Conservation (phyloP, 2,888 invertebrate genomes). For the Lottia gigantea region DNA sequence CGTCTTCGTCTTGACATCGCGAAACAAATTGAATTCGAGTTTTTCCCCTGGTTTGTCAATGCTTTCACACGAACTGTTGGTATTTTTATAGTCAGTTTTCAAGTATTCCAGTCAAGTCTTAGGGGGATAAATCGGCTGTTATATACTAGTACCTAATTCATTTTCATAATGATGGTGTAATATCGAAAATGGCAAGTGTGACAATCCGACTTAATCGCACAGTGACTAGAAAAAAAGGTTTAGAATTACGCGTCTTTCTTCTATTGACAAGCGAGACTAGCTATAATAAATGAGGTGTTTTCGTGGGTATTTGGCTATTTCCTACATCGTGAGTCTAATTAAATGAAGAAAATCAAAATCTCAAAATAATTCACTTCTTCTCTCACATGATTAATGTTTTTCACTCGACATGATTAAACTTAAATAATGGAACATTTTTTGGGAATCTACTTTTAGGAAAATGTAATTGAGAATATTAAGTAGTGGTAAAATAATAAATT, state of each 20-base stretch:
- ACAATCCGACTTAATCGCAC: not conserved
- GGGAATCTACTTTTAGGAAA: too few relatives aligned
- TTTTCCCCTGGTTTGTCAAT: constrained; percentile 1
- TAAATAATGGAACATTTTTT: too few relatives aligned
- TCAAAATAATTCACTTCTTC: constrained; percentile 8
- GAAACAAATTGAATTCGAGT: not conserved
- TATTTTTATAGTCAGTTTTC: too few relatives aligned
- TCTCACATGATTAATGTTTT: too few relatives aligned
- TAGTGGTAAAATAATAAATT: too few relatives aligned
- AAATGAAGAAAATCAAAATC: constrained; percentile 10
- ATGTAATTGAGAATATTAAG: too few relatives aligned
- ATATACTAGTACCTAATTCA: not conserved
- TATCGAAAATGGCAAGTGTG: constrained; percentile 3
- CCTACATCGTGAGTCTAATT: constrained; percentile 9
- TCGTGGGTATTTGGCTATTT: constrained; percentile 10
- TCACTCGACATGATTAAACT: too few relatives aligned
- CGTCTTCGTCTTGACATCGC: constrained; percentile 2
- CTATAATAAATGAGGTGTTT: constrained; percentile 7
- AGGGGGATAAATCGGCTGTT: not conserved
- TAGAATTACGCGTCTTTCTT: not conserved
- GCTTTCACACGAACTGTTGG: not conserved
- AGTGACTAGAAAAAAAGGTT: not conserved
- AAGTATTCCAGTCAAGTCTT: too few relatives aligned
- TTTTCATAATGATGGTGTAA: not conserved
- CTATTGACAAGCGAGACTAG: constrained; percentile 4